Percentiles rank a stretch among this genome's conserved stretches.
Conservation (phyloP, 2,113 vertebrate genomes). For the Emydocephalus ijimae region DNA sequence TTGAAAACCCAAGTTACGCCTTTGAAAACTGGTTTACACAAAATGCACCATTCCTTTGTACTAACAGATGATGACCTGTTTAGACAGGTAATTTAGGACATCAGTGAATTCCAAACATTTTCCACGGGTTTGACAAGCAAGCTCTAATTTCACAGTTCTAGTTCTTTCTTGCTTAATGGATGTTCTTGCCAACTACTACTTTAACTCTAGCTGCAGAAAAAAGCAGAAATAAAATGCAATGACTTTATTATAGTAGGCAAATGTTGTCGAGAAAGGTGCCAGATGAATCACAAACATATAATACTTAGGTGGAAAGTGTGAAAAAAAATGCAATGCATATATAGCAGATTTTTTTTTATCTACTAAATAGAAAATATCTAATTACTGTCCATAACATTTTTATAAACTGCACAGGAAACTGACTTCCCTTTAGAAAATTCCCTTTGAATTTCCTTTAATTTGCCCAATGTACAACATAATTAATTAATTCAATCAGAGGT, state of each 20-base stretch:
- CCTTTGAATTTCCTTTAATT: background rate
- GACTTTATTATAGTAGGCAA: background rate
- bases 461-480: background rate
- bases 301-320: background rate
- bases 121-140: constrained; percentile 26
- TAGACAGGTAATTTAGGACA: constrained; percentile 50
- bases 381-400: background rate
- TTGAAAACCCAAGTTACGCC: background rate
- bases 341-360: background rate
- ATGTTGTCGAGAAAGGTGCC: constrained; percentile 9
- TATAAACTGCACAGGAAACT: background rate
- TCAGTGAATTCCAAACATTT: constrained; percentile 30
- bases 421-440: background rate
- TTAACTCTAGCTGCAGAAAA: constrained; percentile 24
- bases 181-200: constrained; percentile 23
- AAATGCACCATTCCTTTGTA: constrained; percentile 34
- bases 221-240: background rate
- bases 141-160: constrained; percentile 32
- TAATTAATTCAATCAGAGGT: background rate
- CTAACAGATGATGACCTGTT: constrained; percentile 32
- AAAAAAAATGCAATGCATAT: background rate
- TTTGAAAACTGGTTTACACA: constrained; percentile 28
- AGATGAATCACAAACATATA: background rate
- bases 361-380: background rate
- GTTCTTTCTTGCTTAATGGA: constrained; percentile 27